phyloP scores from a whole-genome alignment of 1,140 invertebrate species.

The Ceratoteleas bidentatus region DNA sequence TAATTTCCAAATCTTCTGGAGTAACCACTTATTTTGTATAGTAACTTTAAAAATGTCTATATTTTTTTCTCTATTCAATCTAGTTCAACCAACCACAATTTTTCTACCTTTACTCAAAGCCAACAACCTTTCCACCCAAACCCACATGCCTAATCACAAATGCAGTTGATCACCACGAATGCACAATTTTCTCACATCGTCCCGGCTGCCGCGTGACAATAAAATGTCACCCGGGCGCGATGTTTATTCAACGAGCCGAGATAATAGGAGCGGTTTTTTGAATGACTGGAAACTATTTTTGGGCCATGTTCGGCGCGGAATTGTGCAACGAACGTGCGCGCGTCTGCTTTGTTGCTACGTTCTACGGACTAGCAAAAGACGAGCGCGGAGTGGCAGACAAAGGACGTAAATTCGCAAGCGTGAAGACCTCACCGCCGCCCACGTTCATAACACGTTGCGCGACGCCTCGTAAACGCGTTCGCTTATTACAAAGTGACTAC shows the following conservation, averaged over 20 bases:
- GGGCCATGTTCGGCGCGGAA: slow-evolving; percentile 20
- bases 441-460: slow-evolving; percentile 56
- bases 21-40: too few relatives aligned
- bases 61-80: too few relatives aligned
- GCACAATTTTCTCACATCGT: slow-evolving; percentile 7
- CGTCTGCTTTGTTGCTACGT: slow-evolving; percentile 33
- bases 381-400: slow-evolving; percentile 56
- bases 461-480: slow-evolving; percentile 57
- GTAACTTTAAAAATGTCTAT: too few relatives aligned
- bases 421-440: slow-evolving; percentile 55
- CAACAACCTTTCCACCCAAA: neutral
- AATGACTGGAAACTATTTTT: slow-evolving; percentile 54
- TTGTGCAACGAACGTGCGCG: slow-evolving; percentile 45
- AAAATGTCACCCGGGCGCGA: slow-evolving; percentile 42
- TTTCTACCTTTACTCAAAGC: too few relatives aligned
- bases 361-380: slow-evolving; percentile 35
- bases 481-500: slow-evolving; percentile 52
- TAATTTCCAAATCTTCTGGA: too few relatives aligned
- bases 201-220: slow-evolving; percentile 23
- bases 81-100: too few relatives aligned
- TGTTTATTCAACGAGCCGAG: slow-evolving; percentile 57
- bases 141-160: slow-evolving; percentile 23
- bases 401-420: slow-evolving; percentile 62
- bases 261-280: slow-evolving; percentile 55
- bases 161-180: slow-evolving; percentile 13